Percentiles rank a stretch among this genome's conserved stretches.
Evolutionary conservation across 2,113 vertebrate genomes (phyloP).

Genomic region (Centrocercus urophasianus): DNA sequence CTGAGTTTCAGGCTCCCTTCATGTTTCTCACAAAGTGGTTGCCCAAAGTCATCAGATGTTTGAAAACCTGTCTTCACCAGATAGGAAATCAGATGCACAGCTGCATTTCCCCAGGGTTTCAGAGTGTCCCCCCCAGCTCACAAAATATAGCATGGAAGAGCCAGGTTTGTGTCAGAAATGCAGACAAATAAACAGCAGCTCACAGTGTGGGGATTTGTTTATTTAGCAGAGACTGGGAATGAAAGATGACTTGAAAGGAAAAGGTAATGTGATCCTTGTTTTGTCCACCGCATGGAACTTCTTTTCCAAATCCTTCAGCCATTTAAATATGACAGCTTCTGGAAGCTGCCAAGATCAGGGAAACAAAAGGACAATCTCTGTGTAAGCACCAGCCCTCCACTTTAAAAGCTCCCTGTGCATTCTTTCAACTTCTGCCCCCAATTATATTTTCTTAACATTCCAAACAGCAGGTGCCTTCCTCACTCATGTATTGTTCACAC

Average conservation of each 20-base stretch:
- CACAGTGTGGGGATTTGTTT: background rate
- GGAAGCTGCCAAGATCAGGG: background rate
- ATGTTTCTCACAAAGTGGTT: constrained; percentile 5
- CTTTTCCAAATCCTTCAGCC: constrained; percentile 42
- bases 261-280: constrained; percentile 29
- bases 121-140: background rate
- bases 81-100: constrained; percentile 18
- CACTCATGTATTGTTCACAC: fast-evolving
- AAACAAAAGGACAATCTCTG: background rate
- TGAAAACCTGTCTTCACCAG: constrained; percentile 21
- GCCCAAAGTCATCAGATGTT: constrained; percentile 17
- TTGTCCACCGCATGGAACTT: constrained; percentile 12
- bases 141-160: background rate
- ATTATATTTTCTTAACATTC: constrained; percentile 2
- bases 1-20: background rate
- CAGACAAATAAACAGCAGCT: background rate
- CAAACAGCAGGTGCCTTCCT: background rate
- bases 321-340: background rate
- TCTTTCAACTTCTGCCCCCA: background rate
- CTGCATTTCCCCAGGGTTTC: background rate
- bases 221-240: constrained; percentile 7
- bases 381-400: background rate
- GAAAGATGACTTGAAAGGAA: constrained; percentile 23
- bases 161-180: constrained; percentile 13
- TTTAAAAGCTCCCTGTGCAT: constrained; percentile 1